Percentiles rank a stretch among this genome's conserved stretches.
Conservation (phyloP, 2,888 invertebrate genomes). For the Sarcophaga subvicina region DNA sequence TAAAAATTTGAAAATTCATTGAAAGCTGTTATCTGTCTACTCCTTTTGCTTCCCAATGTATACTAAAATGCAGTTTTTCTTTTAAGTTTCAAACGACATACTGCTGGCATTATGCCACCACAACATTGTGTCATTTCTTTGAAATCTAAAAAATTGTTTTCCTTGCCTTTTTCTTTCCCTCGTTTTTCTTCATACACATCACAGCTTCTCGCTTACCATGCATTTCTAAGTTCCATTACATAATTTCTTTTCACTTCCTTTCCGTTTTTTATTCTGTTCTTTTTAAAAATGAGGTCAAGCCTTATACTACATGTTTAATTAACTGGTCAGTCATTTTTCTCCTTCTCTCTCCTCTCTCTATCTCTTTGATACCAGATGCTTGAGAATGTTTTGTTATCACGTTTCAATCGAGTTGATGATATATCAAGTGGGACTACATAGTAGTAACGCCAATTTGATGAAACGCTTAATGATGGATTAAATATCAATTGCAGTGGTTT, state of each 20-base stretch:
- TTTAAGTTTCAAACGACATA: neutral
- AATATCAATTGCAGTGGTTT: neutral
- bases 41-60: neutral
- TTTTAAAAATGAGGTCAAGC: slow-evolving; percentile 53
- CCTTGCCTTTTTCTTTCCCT: slow-evolving; percentile 1
- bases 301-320: slow-evolving; percentile 66
- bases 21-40: too few species aligned
- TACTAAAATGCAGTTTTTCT: neutral
- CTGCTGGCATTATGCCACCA: slow-evolving; percentile 60
- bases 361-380: neutral
- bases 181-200: neutral
- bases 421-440: neutral
- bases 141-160: slow-evolving; percentile 47
- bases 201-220: neutral
- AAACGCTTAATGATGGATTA: slow-evolving; percentile 40
- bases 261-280: neutral
- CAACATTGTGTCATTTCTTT: slow-evolving; percentile 26
- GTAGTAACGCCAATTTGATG: neutral
- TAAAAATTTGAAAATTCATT: too few species aligned
- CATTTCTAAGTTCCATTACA: slow-evolving; percentile 34
- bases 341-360: neutral
- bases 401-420: neutral
- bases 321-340: slow-evolving; percentile 41
- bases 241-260: neutral
- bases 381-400: slow-evolving; percentile 33